Percentiles rank a stretch among this genome's conserved stretches.
Evolutionary conservation across 2,113 vertebrate genomes (phyloP).

Genomic region (Bos taurus): DNA sequence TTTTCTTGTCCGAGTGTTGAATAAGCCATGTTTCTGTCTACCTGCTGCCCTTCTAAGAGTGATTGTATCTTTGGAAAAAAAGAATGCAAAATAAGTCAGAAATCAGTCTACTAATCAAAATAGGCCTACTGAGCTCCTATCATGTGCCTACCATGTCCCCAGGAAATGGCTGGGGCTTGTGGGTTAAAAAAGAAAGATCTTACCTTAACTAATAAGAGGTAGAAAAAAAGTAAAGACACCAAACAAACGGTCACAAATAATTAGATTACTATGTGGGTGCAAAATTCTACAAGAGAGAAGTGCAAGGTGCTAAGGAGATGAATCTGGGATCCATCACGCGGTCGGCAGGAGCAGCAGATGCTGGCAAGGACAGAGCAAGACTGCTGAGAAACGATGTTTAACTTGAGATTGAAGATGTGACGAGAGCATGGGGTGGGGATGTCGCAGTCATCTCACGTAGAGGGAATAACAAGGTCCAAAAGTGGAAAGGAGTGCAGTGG

Average conservation of each 20-base stretch:
- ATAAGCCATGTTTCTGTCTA: neutral
- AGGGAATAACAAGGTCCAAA: neutral
- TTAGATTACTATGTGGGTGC: neutral
- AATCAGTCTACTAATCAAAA: neutral
- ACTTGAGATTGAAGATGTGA: fast-evolving
- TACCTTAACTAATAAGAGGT: neutral
- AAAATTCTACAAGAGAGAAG: neutral
- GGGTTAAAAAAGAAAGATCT: neutral
- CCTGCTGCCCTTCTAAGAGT: neutral
- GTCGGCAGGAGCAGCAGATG: neutral
- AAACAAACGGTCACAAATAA: neutral
- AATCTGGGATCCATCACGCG: fast-evolving
- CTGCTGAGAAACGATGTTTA: neutral
- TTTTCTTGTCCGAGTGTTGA: neutral
- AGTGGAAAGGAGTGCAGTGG: fast-evolving
- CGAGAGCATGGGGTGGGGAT: fast-evolving
- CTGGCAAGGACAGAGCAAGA: too few relatives aligned
- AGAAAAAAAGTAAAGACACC: neutral
- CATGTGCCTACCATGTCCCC: neutral
- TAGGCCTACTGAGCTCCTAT: neutral
- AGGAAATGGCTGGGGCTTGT: neutral
- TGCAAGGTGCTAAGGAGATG: neutral
- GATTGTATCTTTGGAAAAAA: neutral
- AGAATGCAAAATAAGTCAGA: neutral
- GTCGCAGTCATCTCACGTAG: fast-evolving